Evolutionary conservation across 2,888 invertebrate genomes (phyloP).

Genomic region (Rotaria sp.): DNA sequence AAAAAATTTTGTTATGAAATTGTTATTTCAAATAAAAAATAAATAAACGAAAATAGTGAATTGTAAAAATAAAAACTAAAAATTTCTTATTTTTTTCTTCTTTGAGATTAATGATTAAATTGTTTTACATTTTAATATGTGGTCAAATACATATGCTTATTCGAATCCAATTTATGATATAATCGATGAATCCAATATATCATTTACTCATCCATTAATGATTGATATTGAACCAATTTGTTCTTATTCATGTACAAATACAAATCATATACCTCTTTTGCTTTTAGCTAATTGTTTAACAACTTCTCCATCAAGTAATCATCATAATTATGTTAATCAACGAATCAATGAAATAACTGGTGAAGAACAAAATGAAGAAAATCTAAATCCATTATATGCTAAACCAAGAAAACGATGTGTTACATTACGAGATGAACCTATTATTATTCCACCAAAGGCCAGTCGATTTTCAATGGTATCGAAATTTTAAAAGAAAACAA

Average conservation of each 20-base stretch:
- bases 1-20: not conserved
- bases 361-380: not conserved
- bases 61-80: not conserved
- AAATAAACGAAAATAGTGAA: not conserved
- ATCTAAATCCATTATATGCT: not conserved
- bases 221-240: not conserved
- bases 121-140: not conserved
- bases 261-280: not conserved
- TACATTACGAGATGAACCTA: not conserved
- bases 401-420: not conserved
- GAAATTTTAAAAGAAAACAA: not conserved
- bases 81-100: not conserved
- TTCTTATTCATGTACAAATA: not conserved
- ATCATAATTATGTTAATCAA: slow-evolving; percentile 24
- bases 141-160: not conserved
- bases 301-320: not conserved
- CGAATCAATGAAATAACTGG: not conserved
- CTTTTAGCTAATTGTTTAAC: not conserved
- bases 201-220: not conserved
- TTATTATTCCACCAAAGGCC: not conserved
- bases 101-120: not conserved
- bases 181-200: not conserved
- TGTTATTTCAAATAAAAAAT: too few species aligned
- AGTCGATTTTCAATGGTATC: not conserved
- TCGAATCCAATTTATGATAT: not conserved